Conservation (phyloP, 2,797 vertebrate genomes). For the Adelosebastes latens region DNA sequence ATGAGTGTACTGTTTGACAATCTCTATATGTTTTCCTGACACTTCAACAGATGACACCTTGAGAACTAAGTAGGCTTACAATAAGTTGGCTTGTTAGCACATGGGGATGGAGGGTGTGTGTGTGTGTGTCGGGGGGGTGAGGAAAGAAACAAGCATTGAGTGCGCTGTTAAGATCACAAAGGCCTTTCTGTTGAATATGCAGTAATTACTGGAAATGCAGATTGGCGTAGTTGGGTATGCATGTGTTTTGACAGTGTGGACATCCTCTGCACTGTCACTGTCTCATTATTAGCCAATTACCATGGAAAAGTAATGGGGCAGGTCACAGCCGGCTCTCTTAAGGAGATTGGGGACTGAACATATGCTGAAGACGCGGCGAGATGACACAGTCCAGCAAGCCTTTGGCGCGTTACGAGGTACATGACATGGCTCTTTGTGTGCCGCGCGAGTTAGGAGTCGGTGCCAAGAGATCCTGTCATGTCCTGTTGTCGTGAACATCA, state of each 20-base stretch:
- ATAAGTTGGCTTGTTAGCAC: constrained; percentile 82
- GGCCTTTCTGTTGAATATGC: constrained; percentile 68
- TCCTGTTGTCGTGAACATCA: constrained; percentile 70
- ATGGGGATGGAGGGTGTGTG: constrained; percentile 33
- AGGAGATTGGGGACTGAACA: constrained; percentile 70
- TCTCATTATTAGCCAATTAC: constrained; percentile 80
- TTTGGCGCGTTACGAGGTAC: constrained; percentile 53
- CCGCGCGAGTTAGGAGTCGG: constrained; percentile 50
- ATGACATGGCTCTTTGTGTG: constrained; percentile 67
- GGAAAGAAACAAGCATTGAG: constrained; percentile 9
- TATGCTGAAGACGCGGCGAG: constrained; percentile 62
- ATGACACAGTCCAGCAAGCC: constrained; percentile 71
- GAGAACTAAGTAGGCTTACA: constrained; percentile 80
- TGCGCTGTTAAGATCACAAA: constrained; percentile 54
- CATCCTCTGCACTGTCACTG: constrained; percentile 60
- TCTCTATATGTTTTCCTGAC: constrained; percentile 85
- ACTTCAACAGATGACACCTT: constrained; percentile 82
- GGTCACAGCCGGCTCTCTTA: constrained; percentile 65
- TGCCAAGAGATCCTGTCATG: constrained; percentile 65
- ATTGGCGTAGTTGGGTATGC: constrained; percentile 54
- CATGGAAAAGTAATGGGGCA: constrained; percentile 70
- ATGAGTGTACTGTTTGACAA: constrained; percentile 87
- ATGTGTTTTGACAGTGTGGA: constrained; percentile 72
- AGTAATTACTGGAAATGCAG: constrained; percentile 74
- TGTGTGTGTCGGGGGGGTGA: neutral